Percentiles rank a stretch among this genome's conserved stretches.
These are phyloP conservation scores for Drosophila nasuta DNA, from an alignment of 1,140 invertebrate species.

Conservation along the genomic window DNA sequence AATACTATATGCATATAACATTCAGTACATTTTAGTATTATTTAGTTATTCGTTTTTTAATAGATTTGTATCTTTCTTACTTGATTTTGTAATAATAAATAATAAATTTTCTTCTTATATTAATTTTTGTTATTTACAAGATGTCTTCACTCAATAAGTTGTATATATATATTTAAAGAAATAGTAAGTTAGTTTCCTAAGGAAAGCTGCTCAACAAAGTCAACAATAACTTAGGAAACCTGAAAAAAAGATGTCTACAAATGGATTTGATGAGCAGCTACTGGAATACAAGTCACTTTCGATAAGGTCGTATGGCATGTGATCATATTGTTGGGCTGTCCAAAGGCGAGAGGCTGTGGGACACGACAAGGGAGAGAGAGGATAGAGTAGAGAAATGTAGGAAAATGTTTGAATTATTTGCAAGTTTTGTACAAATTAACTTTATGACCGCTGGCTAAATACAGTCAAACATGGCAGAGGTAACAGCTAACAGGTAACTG, in stretches of 20 bases:
- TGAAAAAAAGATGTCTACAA: background rate
- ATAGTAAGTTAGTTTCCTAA: no score
- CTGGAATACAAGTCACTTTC: background rate
- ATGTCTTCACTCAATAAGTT: no score
- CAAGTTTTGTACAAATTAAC: slow-evolving; percentile 83
- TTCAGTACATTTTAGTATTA: no score
- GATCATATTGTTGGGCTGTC: slow-evolving; percentile 14
- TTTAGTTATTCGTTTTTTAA: no score
- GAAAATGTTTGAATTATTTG: slow-evolving; percentile 73
- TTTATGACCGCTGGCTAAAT: slow-evolving; percentile 82
- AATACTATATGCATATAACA: no score
- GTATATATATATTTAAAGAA: no score
- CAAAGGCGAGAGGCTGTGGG: background rate
- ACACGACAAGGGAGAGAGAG: background rate
- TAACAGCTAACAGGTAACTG: slow-evolving; percentile 27
- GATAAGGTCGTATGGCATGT: slow-evolving; percentile 1
- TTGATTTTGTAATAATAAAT: no score
- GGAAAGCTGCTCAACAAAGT: no score
- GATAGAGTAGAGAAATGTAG: background rate
- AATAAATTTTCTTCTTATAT: no score
- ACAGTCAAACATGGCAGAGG: slow-evolving; percentile 74
- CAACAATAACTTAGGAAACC: no score
- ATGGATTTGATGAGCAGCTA: slow-evolving; percentile 9
- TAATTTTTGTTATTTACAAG: no score
- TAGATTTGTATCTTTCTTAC: no score